A percentile compares a stretch with the other conserved stretches of the same genome.
These are phyloP conservation scores for Drosophila sturtevanti DNA, from an alignment of 1,140 invertebrate species.

Conservation along the genomic window DNA sequence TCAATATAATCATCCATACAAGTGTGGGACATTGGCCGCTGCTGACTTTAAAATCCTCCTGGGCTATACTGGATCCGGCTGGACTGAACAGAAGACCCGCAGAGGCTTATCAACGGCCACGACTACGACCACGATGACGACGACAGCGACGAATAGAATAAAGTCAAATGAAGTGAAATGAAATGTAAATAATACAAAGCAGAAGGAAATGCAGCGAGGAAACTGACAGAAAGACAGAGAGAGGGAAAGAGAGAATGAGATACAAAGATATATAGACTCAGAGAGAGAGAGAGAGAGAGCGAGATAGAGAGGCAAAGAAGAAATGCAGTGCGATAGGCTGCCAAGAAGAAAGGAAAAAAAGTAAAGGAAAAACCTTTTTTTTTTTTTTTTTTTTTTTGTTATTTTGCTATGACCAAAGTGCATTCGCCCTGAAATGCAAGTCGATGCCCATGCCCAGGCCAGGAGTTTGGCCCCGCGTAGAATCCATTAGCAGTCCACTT, in stretches of 20 bases:
- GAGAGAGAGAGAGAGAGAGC: neutral
- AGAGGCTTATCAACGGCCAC: slow-evolving; percentile 69
- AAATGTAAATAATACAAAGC: slow-evolving; percentile 59
- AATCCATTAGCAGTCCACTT: slow-evolving; percentile 57
- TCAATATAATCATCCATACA: slow-evolving; percentile 22
- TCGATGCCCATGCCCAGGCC: slow-evolving; percentile 24
- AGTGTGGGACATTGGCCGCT: slow-evolving; percentile 59
- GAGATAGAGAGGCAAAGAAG: slow-evolving; percentile 12
- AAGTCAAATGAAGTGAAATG: slow-evolving; percentile 25
- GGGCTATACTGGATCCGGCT: slow-evolving; percentile 56
- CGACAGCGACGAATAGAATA: slow-evolving; percentile 15
- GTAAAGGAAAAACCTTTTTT: slow-evolving; percentile 64
- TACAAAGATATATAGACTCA: neutral
- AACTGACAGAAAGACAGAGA: neutral
- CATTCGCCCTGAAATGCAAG: slow-evolving; percentile 56
- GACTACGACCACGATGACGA: neutral
- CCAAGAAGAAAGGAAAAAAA: slow-evolving; percentile 33
- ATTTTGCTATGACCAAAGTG: slow-evolving; percentile 57
- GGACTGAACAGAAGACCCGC: slow-evolving; percentile 66
- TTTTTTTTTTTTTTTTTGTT: slow-evolving; percentile 17
- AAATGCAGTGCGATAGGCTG: slow-evolving; percentile 44
- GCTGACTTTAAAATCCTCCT: slow-evolving; percentile 67
- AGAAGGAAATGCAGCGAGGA: slow-evolving; percentile 34
- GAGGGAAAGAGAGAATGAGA: neutral
- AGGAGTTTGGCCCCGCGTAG: slow-evolving; percentile 53